Evolutionary conservation across 2,113 vertebrate genomes (phyloP).

Genomic region (Cephalopholis sonnerati): DNA sequence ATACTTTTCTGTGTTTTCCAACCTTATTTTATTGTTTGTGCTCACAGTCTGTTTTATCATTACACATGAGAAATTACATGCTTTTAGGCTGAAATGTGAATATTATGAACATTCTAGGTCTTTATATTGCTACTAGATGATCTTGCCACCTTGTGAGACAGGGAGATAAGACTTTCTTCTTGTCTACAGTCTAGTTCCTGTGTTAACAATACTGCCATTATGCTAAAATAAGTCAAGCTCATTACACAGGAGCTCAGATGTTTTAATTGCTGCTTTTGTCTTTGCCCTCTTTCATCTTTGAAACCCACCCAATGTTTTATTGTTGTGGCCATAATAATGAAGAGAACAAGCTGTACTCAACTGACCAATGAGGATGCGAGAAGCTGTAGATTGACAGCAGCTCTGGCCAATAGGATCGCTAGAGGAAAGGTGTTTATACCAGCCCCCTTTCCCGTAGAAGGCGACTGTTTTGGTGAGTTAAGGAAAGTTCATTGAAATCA

Average conservation of each 20-base stretch:
- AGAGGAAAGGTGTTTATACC: constrained; percentile 58
- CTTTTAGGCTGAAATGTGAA: not conserved
- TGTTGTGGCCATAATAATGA: constrained; percentile 21
- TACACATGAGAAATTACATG: not conserved
- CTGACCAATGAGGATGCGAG: constrained; percentile 55
- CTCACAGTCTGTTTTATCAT: not conserved
- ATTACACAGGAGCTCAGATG: not conserved
- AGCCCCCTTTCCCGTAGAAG: constrained; percentile 66
- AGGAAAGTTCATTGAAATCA: constrained; percentile 76
- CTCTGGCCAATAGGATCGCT: constrained; percentile 46
- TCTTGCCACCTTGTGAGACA: not conserved
- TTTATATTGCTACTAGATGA: not conserved
- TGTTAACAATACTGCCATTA: not conserved
- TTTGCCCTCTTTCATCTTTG: constrained; percentile 2
- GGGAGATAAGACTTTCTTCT: not conserved
- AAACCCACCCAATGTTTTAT: constrained; percentile 40
- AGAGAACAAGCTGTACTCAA: not conserved
- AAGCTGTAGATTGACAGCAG: constrained; percentile 5
- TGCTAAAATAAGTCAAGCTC: not conserved
- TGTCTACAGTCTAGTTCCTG: not conserved
- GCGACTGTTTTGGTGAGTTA: constrained; percentile 82
- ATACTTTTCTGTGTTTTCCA: not conserved
- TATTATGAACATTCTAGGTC: not conserved
- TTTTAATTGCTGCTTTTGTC: not conserved
- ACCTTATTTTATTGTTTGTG: not conserved